Percentiles rank a stretch among this genome's conserved stretches.
Conservation (phyloP, 2,113 vertebrate genomes). For the Esox niger region DNA sequence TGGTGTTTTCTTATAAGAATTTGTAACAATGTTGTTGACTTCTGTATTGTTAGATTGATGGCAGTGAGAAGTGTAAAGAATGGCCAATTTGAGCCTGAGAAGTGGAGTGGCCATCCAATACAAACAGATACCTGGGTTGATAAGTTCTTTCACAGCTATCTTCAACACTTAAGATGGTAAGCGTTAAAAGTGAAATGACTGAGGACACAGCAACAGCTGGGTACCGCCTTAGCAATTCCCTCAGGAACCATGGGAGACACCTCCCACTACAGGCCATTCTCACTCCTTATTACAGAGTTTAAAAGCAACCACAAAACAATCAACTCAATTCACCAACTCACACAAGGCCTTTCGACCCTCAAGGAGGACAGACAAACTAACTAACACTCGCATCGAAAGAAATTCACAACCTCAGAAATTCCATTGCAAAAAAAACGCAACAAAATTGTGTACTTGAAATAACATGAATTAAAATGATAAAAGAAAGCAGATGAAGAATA, state of each 20-base stretch:
- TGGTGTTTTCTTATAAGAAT: not conserved
- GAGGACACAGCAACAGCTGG: slow-evolving; percentile 76
- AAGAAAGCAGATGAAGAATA: too few species aligned
- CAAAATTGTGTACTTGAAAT: not conserved
- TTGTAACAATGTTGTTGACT: slow-evolving; percentile 33
- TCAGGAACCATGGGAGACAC: slow-evolving; percentile 63
- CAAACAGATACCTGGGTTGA: slow-evolving; percentile 70
- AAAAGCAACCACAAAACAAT: slow-evolving; percentile 71
- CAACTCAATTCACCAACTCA: slow-evolving; percentile 60
- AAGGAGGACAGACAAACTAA: slow-evolving; percentile 2
- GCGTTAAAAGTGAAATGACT: slow-evolving; percentile 75
- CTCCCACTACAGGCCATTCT: slow-evolving; percentile 66
- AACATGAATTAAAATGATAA: too few species aligned
- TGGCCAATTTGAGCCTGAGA: slow-evolving; percentile 72
- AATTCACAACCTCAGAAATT: not conserved
- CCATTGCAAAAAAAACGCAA: not conserved
- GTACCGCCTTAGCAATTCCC: slow-evolving; percentile 72
- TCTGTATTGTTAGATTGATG: slow-evolving; percentile 47
- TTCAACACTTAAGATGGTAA: slow-evolving; percentile 59
- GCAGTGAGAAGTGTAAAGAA: slow-evolving; percentile 64
- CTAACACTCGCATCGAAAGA: slow-evolving; percentile 6
- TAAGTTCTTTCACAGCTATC: slow-evolving; percentile 66
- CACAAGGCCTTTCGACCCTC: slow-evolving; percentile 47
- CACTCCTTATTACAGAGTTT: slow-evolving; percentile 72
- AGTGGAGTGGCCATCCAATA: slow-evolving; percentile 70